Evolutionary conservation across 2,888 invertebrate genomes (phyloP).

Genomic region (Empis livida): DNA sequence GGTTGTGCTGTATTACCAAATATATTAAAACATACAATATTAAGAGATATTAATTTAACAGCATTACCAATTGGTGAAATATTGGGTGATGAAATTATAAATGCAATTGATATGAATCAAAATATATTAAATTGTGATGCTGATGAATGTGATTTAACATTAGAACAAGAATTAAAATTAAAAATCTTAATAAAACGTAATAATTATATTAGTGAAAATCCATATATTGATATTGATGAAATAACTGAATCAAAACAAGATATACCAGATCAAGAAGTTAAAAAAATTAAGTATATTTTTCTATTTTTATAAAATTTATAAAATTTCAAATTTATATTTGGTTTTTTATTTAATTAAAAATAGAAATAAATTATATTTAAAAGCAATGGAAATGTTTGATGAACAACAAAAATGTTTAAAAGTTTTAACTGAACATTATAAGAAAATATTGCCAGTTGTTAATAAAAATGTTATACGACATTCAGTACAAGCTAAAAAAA

Average conservation of each 20-base stretch:
- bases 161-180: constrained; percentile 19
- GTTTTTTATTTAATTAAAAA: too few species aligned
- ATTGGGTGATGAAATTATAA: constrained; percentile 13
- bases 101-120: constrained; percentile 16
- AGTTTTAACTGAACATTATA: too few species aligned
- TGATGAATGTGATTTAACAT: constrained; percentile 19
- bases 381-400: too few species aligned
- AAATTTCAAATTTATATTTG: too few species aligned
- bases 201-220: constrained; percentile 14
- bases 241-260: constrained; percentile 15
- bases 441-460: too few species aligned
- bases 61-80: constrained; percentile 13
- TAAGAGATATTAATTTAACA: constrained; percentile 18
- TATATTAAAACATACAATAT: constrained; percentile 16
- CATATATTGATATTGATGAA: constrained; percentile 15
- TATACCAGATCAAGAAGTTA: constrained; percentile 14
- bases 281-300: constrained; percentile 13
- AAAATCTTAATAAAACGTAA: constrained; percentile 19
- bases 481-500: too few species aligned
- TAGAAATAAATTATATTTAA: too few species aligned
- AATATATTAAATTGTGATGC: constrained; percentile 18
- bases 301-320: background rate
- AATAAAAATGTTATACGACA: too few species aligned
- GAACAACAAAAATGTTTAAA: too few species aligned
- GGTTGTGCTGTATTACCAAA: constrained; percentile 11